Evolutionary conservation across 2,113 vertebrate genomes (phyloP), one percentile per base, ranked within the genome.

Genomic region (Chascanopsetta lugubris): DNA sequence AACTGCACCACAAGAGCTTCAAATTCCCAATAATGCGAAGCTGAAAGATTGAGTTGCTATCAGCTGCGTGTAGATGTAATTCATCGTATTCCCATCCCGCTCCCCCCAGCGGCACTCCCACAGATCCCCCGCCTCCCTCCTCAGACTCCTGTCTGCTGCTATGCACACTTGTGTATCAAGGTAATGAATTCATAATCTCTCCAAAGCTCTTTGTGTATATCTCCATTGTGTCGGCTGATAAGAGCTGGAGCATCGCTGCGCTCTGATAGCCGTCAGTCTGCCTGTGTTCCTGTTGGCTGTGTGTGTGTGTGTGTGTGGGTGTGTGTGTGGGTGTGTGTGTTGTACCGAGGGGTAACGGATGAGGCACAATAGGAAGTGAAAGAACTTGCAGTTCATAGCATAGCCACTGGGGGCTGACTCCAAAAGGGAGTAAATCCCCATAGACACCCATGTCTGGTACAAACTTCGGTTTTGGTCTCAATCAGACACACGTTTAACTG

Each of bases 141-240:
- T 79, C 72, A 69, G 77, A 71, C 77, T 77, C 63, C 61, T 71
- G 69, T 80, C 82, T 85, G 70, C 84, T 57, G 47, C 61, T 45
- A 53, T 24, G 57, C 70, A 77, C 72, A 77, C 80, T 77, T 85
- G 80, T 88, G 84, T 87, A 89, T 89, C 78, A 80, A 85, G 75
- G 88, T 92, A 91, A 91, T 90, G 86, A 91, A 92, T 91, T 91
- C 81, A 87, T 91, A 90, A 90, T 92, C 87, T 90, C 83, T 82
- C 85, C 70, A 69, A 63, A 84, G 85, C 82, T 82, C 80, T 90
- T 81, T 91, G 87, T 91, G 87, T 88, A 91, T 88, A 91, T 93
- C 85, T 87, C 69, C 92, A 91, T 92, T 91, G 3, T 38, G 63
- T 79, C 53, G 79, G 71, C 75, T 88, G 90, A 93, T 93, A 91